These are phyloP conservation scores for Lasioglossum morio DNA, from an alignment of 2,888 invertebrate species.

Conservation along the genomic window DNA sequence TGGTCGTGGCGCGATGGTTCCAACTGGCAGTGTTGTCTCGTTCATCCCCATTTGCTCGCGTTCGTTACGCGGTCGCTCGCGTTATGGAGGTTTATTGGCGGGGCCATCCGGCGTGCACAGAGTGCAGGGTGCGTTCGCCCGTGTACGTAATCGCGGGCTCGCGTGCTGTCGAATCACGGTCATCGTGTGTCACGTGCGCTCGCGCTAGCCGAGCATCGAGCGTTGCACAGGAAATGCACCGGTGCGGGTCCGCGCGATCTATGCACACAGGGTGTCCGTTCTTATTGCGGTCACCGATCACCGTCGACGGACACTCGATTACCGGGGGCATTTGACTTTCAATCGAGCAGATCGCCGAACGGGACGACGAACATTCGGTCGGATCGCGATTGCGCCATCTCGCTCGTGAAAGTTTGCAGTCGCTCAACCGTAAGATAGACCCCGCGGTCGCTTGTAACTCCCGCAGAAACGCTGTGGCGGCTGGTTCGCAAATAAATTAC, in stretches of 20 bases:
- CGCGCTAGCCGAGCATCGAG: slow-evolving; percentile 31
- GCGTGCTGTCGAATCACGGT: slow-evolving; percentile 60
- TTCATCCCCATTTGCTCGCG: slow-evolving; percentile 4
- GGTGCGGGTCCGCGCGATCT: slow-evolving; percentile 42
- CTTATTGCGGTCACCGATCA: slow-evolving; percentile 28
- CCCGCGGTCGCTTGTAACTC: neutral
- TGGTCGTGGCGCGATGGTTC: neutral
- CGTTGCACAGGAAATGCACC: slow-evolving; percentile 64
- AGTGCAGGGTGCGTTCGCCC: slow-evolving; percentile 29
- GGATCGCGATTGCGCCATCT: neutral
- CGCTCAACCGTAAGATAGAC: neutral
- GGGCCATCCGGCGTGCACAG: neutral
- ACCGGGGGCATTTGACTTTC: slow-evolving; percentile 21
- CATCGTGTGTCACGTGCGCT: slow-evolving; percentile 50
- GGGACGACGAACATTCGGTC: slow-evolving; percentile 1
- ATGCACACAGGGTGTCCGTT: slow-evolving; percentile 32
- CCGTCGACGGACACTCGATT: slow-evolving; percentile 20
- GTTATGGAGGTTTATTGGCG: slow-evolving; percentile 21
- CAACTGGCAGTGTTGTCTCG: neutral
- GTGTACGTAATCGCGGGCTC: slow-evolving; percentile 39
- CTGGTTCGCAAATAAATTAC: slow-evolving; percentile 21
- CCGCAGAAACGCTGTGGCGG: neutral
- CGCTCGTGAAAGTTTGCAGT: slow-evolving; percentile 5
- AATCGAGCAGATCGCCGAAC: slow-evolving; percentile 1
- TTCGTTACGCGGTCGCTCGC: slow-evolving; percentile 5